phyloP scores from a whole-genome alignment of 1,140 invertebrate species.

The Drosophila tristis region DNA sequence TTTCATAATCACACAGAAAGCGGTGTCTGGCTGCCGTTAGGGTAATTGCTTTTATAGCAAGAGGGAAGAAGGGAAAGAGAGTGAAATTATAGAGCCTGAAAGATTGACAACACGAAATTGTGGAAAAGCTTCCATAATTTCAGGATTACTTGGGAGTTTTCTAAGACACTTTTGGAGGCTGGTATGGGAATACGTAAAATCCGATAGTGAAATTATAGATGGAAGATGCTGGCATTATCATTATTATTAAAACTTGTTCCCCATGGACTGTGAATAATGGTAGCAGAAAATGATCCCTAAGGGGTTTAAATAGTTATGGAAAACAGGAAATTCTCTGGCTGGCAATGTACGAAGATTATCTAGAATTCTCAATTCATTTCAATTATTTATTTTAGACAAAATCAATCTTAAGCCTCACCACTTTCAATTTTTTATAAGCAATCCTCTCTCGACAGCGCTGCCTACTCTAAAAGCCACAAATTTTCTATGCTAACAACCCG shows the following conservation, averaged over 20 bases:
- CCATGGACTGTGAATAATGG: too few relatives aligned
- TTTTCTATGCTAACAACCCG: conserved; percentile 55
- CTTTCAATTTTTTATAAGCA: not conserved
- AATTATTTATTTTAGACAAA: not conserved
- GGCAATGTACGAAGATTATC: too few relatives aligned
- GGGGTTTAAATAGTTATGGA: too few relatives aligned
- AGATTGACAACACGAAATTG: conserved; percentile 6
- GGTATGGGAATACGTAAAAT: too few relatives aligned
- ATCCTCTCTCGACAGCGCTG: not conserved
- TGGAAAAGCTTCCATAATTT: conserved; percentile 24
- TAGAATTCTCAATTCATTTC: too few relatives aligned
- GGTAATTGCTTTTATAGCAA: conserved; percentile 44
- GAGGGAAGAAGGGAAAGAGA: conserved; percentile 1
- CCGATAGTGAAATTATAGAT: not conserved
- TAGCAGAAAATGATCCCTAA: too few relatives aligned
- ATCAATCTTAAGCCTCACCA: not conserved
- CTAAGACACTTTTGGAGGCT: too few relatives aligned
- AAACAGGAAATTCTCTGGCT: too few relatives aligned
- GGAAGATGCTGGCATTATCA: not conserved
- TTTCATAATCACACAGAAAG: conserved; percentile 68
- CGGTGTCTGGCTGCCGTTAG: conserved; percentile 41
- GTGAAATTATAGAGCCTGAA: conserved; percentile 25
- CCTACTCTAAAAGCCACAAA: conserved; percentile 3
- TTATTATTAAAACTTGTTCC: not conserved
- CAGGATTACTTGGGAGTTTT: not conserved